Base-by-base conservation (phyloP, 2,888 invertebrate species). In the Xestia sexstrigata region DNA sequence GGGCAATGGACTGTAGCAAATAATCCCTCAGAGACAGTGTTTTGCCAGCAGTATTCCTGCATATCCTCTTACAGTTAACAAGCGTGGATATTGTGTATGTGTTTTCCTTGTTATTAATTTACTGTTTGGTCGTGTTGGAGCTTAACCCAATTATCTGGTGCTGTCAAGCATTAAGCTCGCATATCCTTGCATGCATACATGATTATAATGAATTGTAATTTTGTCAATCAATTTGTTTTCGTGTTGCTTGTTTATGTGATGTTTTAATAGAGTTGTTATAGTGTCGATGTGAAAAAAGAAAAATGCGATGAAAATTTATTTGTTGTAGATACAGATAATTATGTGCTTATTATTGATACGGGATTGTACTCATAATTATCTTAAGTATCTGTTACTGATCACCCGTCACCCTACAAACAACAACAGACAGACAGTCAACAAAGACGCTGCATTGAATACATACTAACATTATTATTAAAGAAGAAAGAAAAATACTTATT, bases 101-200 rank as follows among this genome's bases (percentile, higher is more conserved):
- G 23, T 78, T 74, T 85, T 60, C 58, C 60, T 75, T 67, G 83
- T 73, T 85, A 85, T 60, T 78, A 68, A 78, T 78, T 86, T 75
- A 17, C 39, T 70, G 49, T 47, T 75, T 67, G 65, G 82, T 58
- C 26, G 70, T 67, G 78, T 73, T 11, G 52, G 63, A 60, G 83
- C 63, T 84, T 86, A 83, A 79, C 72, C 79, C 83, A 86, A 86
- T 84, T 82, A 75, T 70, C 63, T 82, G 39, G 17, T 62, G 55
- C 42, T 75, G 78, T 78, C 70, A 67, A 35, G 45, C 23, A 78
- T 74, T 72, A 75, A 78, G 47, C 74, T 60, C 35, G 68, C 47
- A 60, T 65, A 73, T 69, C 60, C 77, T 74, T 26, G 45, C 35
- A 42, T 49, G 42, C 55, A 65, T 71, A 67, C 42, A 62, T 77